Conservation (phyloP, 2,113 vertebrate genomes). For the Octodon degus region DNA sequence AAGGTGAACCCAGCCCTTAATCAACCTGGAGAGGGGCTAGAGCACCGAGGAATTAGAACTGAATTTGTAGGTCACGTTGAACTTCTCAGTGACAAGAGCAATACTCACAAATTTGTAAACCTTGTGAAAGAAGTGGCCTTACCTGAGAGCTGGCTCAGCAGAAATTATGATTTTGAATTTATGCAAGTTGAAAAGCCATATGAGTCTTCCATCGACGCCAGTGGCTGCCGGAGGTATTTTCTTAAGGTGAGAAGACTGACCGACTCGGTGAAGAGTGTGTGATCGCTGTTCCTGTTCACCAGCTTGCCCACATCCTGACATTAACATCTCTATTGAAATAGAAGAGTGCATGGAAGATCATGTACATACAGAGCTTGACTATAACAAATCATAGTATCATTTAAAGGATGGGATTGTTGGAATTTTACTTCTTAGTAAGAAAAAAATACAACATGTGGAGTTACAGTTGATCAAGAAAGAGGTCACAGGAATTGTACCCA, state of each 20-base stretch:
- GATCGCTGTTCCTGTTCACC: slow-evolving; percentile 95
- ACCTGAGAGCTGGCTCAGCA: slow-evolving; percentile 96
- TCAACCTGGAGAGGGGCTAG: slow-evolving; percentile 95
- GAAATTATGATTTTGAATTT: slow-evolving; percentile 99
- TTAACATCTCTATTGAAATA: slow-evolving; percentile 99
- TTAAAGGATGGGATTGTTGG: slow-evolving; percentile 99
- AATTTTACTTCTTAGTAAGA: slow-evolving; percentile 99
- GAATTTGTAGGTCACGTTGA: slow-evolving; percentile 99
- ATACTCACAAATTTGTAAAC: slow-evolving; percentile 99
- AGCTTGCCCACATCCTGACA: slow-evolving; percentile 97
- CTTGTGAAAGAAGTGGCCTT: slow-evolving; percentile 98
- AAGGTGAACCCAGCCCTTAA: slow-evolving; percentile 98
- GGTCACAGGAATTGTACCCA: slow-evolving; percentile 93
- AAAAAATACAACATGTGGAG: slow-evolving; percentile 99
- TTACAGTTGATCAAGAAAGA: slow-evolving; percentile 99
- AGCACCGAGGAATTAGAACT: slow-evolving; percentile 99
- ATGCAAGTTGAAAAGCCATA: slow-evolving; percentile 99
- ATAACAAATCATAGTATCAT: slow-evolving; percentile 99
- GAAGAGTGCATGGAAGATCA: slow-evolving; percentile 99
- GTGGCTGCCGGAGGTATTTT: slow-evolving; percentile 99
- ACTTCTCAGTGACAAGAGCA: slow-evolving; percentile 99
- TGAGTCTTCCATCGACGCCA: slow-evolving; percentile 97
- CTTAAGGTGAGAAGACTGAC: slow-evolving; percentile 97
- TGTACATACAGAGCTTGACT: slow-evolving; percentile 99
- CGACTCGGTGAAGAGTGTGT: slow-evolving; percentile 97